Conservation (phyloP, 53 echinoderm and acorn worm genomes). For the Glandiceps talaboti region DNA sequence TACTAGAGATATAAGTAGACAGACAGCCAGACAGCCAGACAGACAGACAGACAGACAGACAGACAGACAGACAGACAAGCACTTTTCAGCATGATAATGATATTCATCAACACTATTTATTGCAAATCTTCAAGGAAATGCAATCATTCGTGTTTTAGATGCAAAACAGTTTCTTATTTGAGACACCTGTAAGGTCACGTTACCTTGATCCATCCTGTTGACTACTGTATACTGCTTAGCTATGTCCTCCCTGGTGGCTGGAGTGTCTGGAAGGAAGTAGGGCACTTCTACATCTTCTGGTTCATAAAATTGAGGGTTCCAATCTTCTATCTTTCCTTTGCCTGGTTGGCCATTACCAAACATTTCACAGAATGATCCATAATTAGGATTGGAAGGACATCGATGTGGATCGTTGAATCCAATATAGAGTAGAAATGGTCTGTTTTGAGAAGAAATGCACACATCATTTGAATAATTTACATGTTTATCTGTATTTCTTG, state of each 20-base stretch:
- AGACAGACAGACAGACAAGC: too few relatives aligned
- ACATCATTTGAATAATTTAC: too few relatives aligned
- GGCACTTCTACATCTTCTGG: slow-evolving; percentile 62
- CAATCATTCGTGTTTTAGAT: too few relatives aligned
- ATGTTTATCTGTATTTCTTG: too few relatives aligned
- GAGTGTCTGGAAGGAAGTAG: slow-evolving; percentile 61
- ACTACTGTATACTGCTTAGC: slow-evolving; percentile 64
- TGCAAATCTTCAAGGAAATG: too few relatives aligned
- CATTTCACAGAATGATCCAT: slow-evolving; percentile 50
- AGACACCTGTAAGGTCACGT: too few relatives aligned
- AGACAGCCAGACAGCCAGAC: too few relatives aligned
- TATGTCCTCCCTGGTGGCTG: slow-evolving; percentile 63
- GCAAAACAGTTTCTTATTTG: too few relatives aligned
- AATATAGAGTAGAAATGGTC: slow-evolving; percentile 64
- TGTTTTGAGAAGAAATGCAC: slow-evolving; percentile 5
- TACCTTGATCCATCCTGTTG: slow-evolving; percentile 84
- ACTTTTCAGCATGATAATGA: too few relatives aligned
- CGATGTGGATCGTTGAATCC: slow-evolving; percentile 74
- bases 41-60: too few relatives aligned
- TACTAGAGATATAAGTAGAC: too few relatives aligned
- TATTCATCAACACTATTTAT: too few relatives aligned
- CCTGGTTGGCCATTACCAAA: slow-evolving; percentile 65
- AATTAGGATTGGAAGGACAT: slow-evolving; percentile 20
- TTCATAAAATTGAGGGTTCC: slow-evolving; percentile 48
- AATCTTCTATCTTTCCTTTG: slow-evolving; percentile 49